These are phyloP conservation scores for Sandelia bainsii DNA, from an alignment of 2,797 vertebrate species.

Conservation along the genomic window DNA sequence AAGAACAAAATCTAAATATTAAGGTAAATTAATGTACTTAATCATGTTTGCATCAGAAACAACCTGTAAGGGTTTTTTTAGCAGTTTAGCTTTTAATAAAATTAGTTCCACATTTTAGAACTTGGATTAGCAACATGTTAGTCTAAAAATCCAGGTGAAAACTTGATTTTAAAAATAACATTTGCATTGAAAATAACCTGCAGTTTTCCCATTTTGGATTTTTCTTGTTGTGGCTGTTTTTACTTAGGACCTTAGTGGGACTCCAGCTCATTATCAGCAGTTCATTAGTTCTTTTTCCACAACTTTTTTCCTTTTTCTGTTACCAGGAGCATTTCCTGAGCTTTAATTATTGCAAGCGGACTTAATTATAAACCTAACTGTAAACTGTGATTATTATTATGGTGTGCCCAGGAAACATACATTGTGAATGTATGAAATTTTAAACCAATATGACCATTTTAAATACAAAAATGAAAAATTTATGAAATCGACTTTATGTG, in stretches of 20 bases:
- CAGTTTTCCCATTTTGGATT: background rate
- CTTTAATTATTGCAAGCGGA: conserved; percentile 36
- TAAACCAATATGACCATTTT: background rate
- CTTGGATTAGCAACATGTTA: no score
- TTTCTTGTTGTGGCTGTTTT: conserved; percentile 1
- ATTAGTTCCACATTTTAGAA: no score
- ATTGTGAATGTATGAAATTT: background rate
- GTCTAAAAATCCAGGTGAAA: background rate
- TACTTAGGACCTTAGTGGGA: background rate
- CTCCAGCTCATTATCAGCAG: conserved; percentile 29
- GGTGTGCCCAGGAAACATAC: conserved; percentile 15
- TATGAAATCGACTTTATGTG: background rate
- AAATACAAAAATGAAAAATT: background rate
- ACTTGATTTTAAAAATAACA: background rate
- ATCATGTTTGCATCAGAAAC: no score
- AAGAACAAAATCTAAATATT: no score
- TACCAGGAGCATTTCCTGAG: conserved; percentile 29
- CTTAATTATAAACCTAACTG: conserved; percentile 39
- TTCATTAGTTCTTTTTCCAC: conserved; percentile 25
- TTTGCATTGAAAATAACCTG: background rate
- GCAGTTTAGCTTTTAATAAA: no score
- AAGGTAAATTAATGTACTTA: background rate
- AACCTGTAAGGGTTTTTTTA: no score
- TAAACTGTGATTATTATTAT: conserved; percentile 33
- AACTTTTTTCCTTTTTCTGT: conserved; percentile 22